Evolutionary conservation across 2,113 vertebrate species (phyloP).

Genomic region (Sakesphorus luctuosus): DNA sequence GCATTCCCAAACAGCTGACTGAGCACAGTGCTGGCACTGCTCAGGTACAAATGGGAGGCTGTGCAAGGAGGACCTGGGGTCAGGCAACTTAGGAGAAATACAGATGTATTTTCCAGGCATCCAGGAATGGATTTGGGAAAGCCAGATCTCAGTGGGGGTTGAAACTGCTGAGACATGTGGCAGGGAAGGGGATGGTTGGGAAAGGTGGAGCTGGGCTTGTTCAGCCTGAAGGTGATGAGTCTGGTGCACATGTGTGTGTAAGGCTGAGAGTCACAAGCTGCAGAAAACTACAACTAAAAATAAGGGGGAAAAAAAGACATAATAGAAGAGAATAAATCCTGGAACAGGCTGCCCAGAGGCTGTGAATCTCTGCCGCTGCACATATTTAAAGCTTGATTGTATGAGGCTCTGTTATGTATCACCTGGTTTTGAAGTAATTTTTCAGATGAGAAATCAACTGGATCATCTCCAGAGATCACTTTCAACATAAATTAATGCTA

Average conservation of each 20-base stretch:
- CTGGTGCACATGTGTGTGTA: accelerated
- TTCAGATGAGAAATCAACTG: background rate
- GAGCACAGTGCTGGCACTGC: background rate
- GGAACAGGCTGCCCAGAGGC: background rate
- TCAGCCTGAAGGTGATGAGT: background rate
- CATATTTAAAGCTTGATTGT: background rate
- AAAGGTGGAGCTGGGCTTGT: background rate
- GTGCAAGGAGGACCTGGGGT: background rate
- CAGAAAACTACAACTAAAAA: background rate
- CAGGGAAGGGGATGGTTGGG: background rate
- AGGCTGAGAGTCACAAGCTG: background rate
- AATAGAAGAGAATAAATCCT: background rate
- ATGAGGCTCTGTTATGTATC: background rate
- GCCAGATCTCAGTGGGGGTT: background rate
- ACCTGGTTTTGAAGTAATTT: background rate
- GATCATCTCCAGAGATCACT: background rate
- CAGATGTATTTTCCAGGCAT: background rate
- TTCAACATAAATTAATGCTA: background rate
- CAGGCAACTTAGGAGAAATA: background rate
- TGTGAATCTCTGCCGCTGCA: background rate
- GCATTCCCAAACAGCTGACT: background rate
- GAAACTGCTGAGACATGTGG: background rate
- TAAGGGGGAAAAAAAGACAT: background rate
- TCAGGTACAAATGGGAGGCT: background rate
- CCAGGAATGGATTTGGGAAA: background rate